Evolutionary conservation across 2,797 vertebrate genomes (phyloP).

Genomic region (Bovichtus variegatus): DNA sequence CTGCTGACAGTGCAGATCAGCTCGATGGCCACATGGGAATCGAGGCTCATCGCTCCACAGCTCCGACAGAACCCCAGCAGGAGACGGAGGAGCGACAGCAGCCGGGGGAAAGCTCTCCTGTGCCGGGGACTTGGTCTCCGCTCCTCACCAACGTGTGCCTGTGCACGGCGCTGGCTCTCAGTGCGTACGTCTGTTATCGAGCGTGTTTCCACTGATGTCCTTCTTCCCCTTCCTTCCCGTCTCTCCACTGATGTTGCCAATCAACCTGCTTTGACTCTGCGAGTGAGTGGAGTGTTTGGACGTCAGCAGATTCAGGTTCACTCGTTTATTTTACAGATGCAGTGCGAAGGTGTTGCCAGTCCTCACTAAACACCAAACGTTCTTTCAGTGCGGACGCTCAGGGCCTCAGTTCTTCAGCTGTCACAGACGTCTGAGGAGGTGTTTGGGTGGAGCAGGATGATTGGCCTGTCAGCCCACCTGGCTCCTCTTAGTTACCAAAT

Average conservation of each 20-base stretch:
- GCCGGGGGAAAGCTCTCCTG: slow-evolving; percentile 60
- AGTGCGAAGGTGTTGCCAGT: slow-evolving; percentile 34
- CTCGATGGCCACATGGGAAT: slow-evolving; percentile 44
- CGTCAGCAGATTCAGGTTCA: slow-evolving; percentile 61
- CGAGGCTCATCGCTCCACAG: slow-evolving; percentile 45
- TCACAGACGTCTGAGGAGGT: too few species aligned
- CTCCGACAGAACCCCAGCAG: slow-evolving; percentile 57
- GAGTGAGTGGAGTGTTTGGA: slow-evolving; percentile 55
- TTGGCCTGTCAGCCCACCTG: slow-evolving; percentile 20
- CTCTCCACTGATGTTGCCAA: slow-evolving; percentile 56
- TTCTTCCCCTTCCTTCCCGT: slow-evolving; percentile 37
- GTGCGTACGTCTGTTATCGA: slow-evolving; percentile 95
- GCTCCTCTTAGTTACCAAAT: slow-evolving; percentile 62
- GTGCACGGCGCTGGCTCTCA: slow-evolving; percentile 90
- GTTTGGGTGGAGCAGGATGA: too few species aligned
- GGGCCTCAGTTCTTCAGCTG: slow-evolving; percentile 84
- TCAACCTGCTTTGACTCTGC: slow-evolving; percentile 62
- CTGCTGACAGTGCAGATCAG: slow-evolving; percentile 29
- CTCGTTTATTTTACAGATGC: slow-evolving; percentile 64
- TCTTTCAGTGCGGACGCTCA: slow-evolving; percentile 76
- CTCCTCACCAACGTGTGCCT: slow-evolving; percentile 91
- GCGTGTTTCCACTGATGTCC: slow-evolving; percentile 93
- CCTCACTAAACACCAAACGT: slow-evolving; percentile 46
- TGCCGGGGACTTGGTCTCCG: slow-evolving; percentile 88
- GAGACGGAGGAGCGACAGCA: slow-evolving; percentile 37